These are phyloP conservation scores for Hestina assimilis DNA, from an alignment of 1,140 invertebrate species.

Conservation along the genomic window DNA sequence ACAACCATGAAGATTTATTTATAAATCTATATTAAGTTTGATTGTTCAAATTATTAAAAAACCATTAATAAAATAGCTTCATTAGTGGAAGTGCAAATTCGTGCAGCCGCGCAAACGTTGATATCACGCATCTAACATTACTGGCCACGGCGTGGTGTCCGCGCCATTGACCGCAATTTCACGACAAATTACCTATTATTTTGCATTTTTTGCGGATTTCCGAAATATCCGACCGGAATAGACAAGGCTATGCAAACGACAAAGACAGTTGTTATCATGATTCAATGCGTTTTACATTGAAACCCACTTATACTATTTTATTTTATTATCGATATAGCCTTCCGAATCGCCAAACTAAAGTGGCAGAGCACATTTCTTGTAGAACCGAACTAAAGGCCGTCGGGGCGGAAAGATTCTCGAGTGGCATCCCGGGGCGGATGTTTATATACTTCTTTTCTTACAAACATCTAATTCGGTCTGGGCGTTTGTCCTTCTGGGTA, in stretches of 20 bases:
- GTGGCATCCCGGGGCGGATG: too few relatives aligned
- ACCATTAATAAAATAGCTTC: not conserved
- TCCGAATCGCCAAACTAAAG: too few relatives aligned
- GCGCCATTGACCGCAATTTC: conserved; percentile 22
- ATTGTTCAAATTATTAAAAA: not conserved
- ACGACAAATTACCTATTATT: not conserved
- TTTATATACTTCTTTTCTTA: too few relatives aligned
- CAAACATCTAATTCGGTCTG: too few relatives aligned
- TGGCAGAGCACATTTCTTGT: too few relatives aligned
- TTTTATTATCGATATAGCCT: not conserved
- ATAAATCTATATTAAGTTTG: too few relatives aligned
- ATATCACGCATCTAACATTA: conserved; percentile 10
- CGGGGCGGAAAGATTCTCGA: too few relatives aligned
- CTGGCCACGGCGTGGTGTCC: not conserved
- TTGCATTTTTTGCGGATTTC: conserved; percentile 13
- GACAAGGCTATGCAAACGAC: not conserved
- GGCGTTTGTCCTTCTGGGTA: too few relatives aligned
- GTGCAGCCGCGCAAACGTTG: not conserved
- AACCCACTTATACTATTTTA: not conserved
- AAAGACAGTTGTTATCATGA: not conserved
- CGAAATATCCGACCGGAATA: conserved; percentile 2
- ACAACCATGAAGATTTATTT: not conserved
- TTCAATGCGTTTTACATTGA: not conserved
- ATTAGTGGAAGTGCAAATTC: conserved; percentile 1
- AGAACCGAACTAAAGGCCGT: too few relatives aligned